phyloP scores from a whole-genome alignment of 2,113 vertebrate genomes.

The Ceyx melanurus region DNA sequence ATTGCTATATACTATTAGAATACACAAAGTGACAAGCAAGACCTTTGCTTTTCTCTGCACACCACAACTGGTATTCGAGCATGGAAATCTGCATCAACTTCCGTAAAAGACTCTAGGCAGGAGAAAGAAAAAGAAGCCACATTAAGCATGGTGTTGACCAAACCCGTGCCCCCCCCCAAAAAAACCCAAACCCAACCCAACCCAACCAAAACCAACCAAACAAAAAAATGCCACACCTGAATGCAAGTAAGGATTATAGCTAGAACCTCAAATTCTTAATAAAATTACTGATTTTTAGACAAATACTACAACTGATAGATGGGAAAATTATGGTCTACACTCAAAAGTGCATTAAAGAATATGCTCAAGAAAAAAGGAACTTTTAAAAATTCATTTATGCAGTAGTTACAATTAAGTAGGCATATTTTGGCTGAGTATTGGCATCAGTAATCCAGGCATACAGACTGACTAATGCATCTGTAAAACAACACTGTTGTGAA shows the following conservation, averaged over 20 bases:
- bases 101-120: slow-evolving; percentile 81
- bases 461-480: not conserved
- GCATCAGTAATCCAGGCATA: not conserved
- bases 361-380: not conserved
- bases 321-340: not conserved
- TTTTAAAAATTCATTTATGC: not conserved
- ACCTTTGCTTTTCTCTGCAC: slow-evolving; percentile 93
- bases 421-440: not conserved
- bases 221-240: not conserved
- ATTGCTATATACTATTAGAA: slow-evolving; percentile 61
- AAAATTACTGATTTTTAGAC: not conserved
- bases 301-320: not conserved
- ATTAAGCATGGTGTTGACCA: not conserved
- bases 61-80: slow-evolving; percentile 90
- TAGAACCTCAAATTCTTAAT: not conserved
- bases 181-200: too few relatives aligned
- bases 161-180: too few relatives aligned
- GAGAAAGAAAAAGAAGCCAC: slow-evolving; percentile 18
- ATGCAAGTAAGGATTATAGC: not conserved
- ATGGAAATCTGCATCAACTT: slow-evolving; percentile 93
- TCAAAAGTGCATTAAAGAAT: not conserved
- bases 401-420: not conserved
- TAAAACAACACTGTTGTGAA: not conserved
- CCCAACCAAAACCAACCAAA: too few relatives aligned
- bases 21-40: slow-evolving; percentile 61